Evolutionary conservation across 2,113 vertebrate genomes (phyloP).

Genomic region (Morone chrysops): DNA sequence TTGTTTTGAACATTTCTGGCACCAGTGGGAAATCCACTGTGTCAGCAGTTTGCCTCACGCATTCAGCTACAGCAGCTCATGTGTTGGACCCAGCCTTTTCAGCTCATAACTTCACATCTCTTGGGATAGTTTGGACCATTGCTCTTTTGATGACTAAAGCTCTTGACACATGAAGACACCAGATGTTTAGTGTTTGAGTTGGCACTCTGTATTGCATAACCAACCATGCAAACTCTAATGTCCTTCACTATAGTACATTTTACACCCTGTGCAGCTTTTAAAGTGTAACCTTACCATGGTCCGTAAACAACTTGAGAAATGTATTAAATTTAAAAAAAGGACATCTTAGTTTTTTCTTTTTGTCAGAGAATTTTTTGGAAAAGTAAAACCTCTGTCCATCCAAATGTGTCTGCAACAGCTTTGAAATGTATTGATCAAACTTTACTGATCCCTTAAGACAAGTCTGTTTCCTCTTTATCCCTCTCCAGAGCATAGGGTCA

Average conservation of each 20-base stretch:
- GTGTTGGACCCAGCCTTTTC: conserved; percentile 27
- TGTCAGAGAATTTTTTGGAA: neutral
- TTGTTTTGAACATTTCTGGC: conserved; percentile 27
- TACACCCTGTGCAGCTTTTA: conserved; percentile 8
- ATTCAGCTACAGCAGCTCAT: conserved; percentile 23
- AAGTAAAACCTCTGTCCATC: neutral
- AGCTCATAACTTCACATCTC: conserved; percentile 34
- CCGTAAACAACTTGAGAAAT: neutral
- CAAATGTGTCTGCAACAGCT: neutral
- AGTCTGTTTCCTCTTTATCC: conserved; percentile 2
- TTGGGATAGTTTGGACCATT: conserved; percentile 28
- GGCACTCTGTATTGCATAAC: conserved; percentile 41
- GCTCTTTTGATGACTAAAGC: conserved; percentile 52
- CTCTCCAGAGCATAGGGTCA: neutral
- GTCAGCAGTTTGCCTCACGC: conserved; percentile 9
- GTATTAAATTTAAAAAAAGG: neutral
- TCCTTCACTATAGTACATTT: conserved; percentile 19
- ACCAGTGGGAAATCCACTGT: conserved; percentile 4
- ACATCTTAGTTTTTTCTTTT: conserved; percentile 3
- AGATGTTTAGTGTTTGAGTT: conserved; percentile 71
- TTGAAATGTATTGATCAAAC: neutral
- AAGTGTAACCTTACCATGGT: conserved; percentile 27
- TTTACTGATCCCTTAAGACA: neutral
- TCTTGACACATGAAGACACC: conserved; percentile 45
- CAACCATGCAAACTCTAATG: conserved; percentile 26